Percentiles rank a stretch among this genome's conserved stretches.
These are phyloP conservation scores for Cordilura impudica DNA, from an alignment of 2,888 invertebrate genomes.

Conservation along the genomic window DNA sequence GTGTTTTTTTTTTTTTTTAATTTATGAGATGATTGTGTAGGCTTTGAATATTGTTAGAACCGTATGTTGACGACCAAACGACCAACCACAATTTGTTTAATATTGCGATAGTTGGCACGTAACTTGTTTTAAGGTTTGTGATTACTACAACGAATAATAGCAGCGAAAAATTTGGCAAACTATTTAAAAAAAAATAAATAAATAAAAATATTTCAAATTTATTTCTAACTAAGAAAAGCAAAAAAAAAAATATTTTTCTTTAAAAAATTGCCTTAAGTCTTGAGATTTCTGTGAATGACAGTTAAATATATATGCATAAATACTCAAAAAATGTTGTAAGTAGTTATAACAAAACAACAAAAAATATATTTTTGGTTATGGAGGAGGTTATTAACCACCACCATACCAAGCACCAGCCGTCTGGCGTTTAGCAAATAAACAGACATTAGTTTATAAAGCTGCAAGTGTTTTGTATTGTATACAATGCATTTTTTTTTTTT, in stretches of 20 bases:
- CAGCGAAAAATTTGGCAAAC: background rate
- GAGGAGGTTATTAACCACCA: constrained; percentile 41
- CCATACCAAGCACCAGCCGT: background rate
- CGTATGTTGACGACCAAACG: constrained; percentile 10
- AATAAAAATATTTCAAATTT: constrained; percentile 11
- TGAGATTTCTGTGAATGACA: constrained; percentile 54
- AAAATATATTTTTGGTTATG: constrained; percentile 24
- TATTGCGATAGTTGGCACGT: constrained; percentile 66
- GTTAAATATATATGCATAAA: constrained; percentile 20
- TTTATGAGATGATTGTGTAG: constrained; percentile 14
- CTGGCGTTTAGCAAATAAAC: background rate
- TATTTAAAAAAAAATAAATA: background rate
- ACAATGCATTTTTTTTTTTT: constrained; percentile 3
- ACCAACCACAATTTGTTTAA: constrained; percentile 54
- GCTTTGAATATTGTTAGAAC: constrained; percentile 15
- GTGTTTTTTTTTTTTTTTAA: constrained; percentile 3
- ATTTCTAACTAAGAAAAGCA: background rate
- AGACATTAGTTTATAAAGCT: background rate
- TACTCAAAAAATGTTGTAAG: background rate
- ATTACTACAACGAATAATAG: constrained; percentile 42
- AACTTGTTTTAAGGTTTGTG: constrained; percentile 46
- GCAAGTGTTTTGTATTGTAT: constrained; percentile 47
- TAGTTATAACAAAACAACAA: background rate
- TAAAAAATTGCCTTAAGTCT: background rate
- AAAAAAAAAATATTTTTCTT: background rate